phyloP scores from a whole-genome alignment of 2,888 invertebrate genomes.

The Hymenopus coronatus region DNA sequence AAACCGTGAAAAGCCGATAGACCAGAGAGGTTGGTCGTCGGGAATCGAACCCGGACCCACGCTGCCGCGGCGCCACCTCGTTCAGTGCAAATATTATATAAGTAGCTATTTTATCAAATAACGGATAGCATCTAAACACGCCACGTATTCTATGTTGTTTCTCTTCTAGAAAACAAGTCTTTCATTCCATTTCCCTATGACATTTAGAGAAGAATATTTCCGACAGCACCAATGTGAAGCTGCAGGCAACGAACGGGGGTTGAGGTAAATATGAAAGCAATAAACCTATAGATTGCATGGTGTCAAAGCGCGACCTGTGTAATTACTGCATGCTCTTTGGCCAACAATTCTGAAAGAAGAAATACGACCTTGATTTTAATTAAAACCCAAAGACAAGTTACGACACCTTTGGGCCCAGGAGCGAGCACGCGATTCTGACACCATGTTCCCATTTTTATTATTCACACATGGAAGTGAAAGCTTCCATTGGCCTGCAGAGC shows the following conservation, averaged over 20 bases:
- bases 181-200: no score
- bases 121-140: no score
- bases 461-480: not conserved
- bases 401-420: not conserved
- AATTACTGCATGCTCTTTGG: not conserved
- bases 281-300: not conserved
- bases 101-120: no score
- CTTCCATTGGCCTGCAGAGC: not conserved
- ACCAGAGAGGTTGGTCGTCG: no score
- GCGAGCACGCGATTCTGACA: not conserved
- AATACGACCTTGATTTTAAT: not conserved
- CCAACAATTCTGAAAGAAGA: not conserved
- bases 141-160: no score
- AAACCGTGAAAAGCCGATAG: no score
- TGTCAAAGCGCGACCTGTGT: not conserved
- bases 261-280: not conserved
- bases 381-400: not conserved
- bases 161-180: no score
- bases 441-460: not conserved
- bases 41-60: no score
- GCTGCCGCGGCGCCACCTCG: no score
- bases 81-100: no score
- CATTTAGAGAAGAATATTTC: no score
- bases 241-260: not conserved
- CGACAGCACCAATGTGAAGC: not conserved